Percentiles rank a stretch among this genome's conserved stretches.
These are phyloP conservation scores for Botrylloides violaceus DNA, from an alignment of 23 tunicate genomes.

Conservation along the genomic window DNA sequence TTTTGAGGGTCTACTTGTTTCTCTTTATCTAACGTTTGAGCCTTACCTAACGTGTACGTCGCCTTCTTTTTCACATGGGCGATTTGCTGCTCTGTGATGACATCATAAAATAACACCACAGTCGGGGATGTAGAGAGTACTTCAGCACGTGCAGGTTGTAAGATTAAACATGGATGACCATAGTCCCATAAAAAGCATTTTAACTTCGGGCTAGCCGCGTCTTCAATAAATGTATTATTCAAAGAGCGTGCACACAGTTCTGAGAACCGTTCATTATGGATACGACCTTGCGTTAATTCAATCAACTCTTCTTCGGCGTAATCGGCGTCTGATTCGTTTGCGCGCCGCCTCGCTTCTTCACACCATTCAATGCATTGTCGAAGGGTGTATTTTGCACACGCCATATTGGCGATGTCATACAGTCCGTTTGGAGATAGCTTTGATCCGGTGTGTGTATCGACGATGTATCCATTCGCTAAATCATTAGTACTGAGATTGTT, in stretches of 20 bases:
- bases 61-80: background rate
- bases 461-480: background rate
- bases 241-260: background rate
- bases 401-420: background rate
- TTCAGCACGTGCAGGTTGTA: background rate
- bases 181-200: background rate
- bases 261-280: background rate
- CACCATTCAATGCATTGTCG: background rate
- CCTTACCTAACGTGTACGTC: background rate
- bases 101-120: background rate
- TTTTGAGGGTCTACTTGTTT: background rate
- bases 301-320: background rate
- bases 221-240: background rate
- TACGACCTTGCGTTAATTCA: background rate
- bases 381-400: background rate
- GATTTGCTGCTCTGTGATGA: background rate
- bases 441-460: background rate
- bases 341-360: background rate
- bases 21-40: background rate
- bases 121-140: background rate
- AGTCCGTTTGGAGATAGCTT: background rate
- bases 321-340: background rate
- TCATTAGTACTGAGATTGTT: background rate
- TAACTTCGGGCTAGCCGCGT: background rate
- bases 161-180: conserved; percentile 1